Percentiles rank a stretch among this genome's conserved stretches.
These are phyloP conservation scores for Acanthosepion esculentum DNA, from an alignment of 2,888 invertebrate genomes.

Conservation along the genomic window DNA sequence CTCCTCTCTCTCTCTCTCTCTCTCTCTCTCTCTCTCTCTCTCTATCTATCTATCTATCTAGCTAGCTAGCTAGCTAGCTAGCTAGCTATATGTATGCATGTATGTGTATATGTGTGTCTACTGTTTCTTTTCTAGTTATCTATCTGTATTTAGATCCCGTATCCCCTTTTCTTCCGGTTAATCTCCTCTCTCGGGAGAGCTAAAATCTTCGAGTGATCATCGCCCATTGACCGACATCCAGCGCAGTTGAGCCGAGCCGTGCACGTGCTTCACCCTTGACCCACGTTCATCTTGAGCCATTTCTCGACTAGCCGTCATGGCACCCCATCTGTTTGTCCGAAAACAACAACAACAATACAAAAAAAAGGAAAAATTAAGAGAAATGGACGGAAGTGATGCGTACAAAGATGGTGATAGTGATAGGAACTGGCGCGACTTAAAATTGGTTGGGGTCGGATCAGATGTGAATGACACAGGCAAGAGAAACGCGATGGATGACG, in stretches of 20 bases:
- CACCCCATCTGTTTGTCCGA: background rate
- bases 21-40: no score
- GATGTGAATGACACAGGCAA: background rate
- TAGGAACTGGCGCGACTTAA: background rate
- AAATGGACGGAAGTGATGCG: background rate
- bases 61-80: no score
- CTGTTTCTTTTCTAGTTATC: background rate
- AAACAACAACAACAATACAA: background rate
- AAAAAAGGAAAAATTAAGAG: background rate
- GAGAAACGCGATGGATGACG: background rate
- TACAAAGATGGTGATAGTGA: background rate
- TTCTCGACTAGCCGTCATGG: background rate
- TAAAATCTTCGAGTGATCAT: background rate
- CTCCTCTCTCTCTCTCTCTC: no score
- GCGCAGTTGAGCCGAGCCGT: background rate
- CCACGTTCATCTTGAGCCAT: background rate
- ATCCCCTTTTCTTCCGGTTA: background rate
- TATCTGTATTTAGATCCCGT: background rate
- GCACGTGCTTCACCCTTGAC: background rate
- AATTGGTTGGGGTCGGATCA: background rate
- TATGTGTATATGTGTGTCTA: background rate
- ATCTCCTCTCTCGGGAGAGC: background rate
- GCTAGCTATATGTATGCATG: no score
- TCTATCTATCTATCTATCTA: no score
- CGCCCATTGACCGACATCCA: background rate